Conservation (phyloP, 2,113 vertebrate species). For the Cyprinodon variegatus region DNA sequence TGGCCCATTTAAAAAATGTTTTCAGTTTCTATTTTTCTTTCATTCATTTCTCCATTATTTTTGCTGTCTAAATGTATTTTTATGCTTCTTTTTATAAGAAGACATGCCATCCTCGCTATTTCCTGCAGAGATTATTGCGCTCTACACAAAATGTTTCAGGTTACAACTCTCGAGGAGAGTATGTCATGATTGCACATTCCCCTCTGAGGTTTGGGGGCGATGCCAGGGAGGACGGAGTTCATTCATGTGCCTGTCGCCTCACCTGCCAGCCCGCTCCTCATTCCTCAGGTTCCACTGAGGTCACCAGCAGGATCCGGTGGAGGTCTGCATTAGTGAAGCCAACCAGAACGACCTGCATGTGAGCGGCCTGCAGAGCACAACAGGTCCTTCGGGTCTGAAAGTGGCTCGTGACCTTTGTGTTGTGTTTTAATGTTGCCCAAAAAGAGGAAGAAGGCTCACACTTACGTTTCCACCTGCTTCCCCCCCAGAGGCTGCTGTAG, state of each 20-base stretch:
- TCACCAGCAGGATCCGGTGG: slow-evolving; percentile 39
- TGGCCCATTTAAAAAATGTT: too few relatives aligned
- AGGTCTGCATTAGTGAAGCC: slow-evolving; percentile 32
- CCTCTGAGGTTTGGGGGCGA: slow-evolving; percentile 10
- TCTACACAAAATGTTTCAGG: slow-evolving; percentile 23
- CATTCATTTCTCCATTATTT: too few relatives aligned
- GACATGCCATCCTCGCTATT: slow-evolving; percentile 4
- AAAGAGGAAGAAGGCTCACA: not conserved
- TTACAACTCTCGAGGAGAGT: slow-evolving; percentile 35
- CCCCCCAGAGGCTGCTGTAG: not conserved
- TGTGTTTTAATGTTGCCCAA: slow-evolving; percentile 1
- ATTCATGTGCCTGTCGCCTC: slow-evolving; percentile 39
- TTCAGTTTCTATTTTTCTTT: too few relatives aligned
- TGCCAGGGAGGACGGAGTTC: slow-evolving; percentile 29
- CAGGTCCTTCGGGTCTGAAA: slow-evolving; percentile 19
- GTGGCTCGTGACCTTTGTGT: slow-evolving; percentile 13
- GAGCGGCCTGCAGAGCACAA: slow-evolving; percentile 6
- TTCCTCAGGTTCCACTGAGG: slow-evolving; percentile 58
- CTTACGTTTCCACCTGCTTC: slow-evolving; percentile 16
- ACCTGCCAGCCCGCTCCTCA: slow-evolving; percentile 59
- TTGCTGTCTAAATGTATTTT: too few relatives aligned
- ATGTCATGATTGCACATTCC: slow-evolving; percentile 57
- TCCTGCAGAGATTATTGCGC: slow-evolving; percentile 32
- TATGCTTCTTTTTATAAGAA: not conserved
- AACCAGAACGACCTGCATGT: slow-evolving; percentile 11